A percentile compares a stretch with the other conserved stretches of the same genome.
Conservation (phyloP, 2,113 vertebrate genomes). For the Onychostoma macrolepis region DNA sequence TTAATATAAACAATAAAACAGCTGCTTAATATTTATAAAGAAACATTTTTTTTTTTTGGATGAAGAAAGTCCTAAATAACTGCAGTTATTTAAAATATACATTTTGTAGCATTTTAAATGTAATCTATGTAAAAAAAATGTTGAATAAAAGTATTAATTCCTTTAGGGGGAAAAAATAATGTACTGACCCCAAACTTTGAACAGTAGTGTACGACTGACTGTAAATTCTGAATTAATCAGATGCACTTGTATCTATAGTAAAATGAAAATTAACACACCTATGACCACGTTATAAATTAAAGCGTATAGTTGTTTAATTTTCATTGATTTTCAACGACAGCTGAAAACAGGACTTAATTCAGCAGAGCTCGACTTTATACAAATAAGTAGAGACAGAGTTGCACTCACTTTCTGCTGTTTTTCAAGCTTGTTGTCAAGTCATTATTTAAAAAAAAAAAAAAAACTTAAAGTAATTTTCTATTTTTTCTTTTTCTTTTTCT, state of each 20-base stretch:
- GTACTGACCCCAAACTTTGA: neutral
- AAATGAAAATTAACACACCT: neutral
- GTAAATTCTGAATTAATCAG: neutral
- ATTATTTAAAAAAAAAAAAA: no score
- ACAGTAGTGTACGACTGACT: neutral
- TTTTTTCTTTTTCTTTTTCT: neutral
- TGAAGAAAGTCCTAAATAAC: neutral
- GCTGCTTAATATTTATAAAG: neutral
- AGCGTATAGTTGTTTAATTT: neutral
- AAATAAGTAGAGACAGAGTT: neutral
- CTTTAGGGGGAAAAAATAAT: neutral
- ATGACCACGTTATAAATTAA: neutral
- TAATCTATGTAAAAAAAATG: neutral
- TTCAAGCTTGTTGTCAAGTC: no score
- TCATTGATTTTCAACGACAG: neutral
- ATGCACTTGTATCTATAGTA: neutral
- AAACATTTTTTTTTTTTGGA: neutral
- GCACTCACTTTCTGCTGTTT: no score
- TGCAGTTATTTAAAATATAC: neutral
- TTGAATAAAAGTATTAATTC: neutral
- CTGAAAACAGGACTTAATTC: neutral
- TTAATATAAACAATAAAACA: neutral
- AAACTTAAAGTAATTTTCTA: no score
- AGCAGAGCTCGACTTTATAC: neutral
- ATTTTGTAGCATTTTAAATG: neutral